Base-by-base conservation (phyloP, 2,113 vertebrate species). In the Gopherus evgoodei region DNA sequence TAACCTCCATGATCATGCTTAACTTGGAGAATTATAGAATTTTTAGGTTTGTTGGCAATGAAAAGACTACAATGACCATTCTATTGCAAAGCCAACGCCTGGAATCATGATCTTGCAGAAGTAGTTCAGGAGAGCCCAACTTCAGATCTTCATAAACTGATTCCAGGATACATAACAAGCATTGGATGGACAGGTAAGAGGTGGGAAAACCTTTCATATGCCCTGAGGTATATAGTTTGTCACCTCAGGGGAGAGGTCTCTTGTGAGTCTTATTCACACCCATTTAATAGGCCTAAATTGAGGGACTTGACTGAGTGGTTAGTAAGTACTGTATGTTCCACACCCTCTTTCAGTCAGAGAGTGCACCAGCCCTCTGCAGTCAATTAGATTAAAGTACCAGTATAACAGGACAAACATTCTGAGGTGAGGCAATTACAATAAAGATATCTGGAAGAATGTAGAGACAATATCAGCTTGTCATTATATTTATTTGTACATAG, bases 111-210 rank as follows among this genome's bases (percentile, higher is more conserved):
- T 11, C 38, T 78, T 79, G 83, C 44, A 81, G 50, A 47, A 47
- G 19, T 0, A 5, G 9, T 79, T 86, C 50, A 8, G 17, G 29
- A 81, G 42, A 57, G 0, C 0, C 4, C 22, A 76, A 8, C 27
- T 75, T 65, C 85, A 69, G 47, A 11, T 80, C 59, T 88, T 50
- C 59, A 24, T 42, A 24, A 90, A 86, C 31, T 57, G 38, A 79
- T 78, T 72, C 35, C 75, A 62, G 6, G 7, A 2, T 29, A 6
- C 11, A 24, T 16, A 11, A 47, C 56, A 47, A 13, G 31, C 42
- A 12, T 52, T 42, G 89, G 49, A 35, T 62, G 56, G 7, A 35
- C 2, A 1, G 0, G 0, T 59, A 52, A 90, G 16, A 24, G 59
- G 27, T 38, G 47, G 86, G 82, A 42, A 76, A 92, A 83, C 6